Evolutionary conservation across 2,888 invertebrate genomes (phyloP).

Genomic region (Drosophila borealis): DNA sequence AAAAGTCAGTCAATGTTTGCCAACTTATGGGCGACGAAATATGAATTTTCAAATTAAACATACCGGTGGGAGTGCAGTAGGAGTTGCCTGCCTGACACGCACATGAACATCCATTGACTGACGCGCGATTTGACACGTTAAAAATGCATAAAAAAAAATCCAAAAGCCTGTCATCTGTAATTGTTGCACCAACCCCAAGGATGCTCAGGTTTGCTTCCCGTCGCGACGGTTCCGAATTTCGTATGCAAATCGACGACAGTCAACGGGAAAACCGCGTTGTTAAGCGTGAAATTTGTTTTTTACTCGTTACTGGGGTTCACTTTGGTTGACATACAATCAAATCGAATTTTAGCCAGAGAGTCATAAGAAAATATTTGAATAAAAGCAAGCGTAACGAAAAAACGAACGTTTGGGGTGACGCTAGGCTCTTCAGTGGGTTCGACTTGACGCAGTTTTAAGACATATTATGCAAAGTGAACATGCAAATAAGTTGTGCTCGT

Average conservation of each 20-base stretch:
- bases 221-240: slow-evolving; percentile 59
- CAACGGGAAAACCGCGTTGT: slow-evolving; percentile 75
- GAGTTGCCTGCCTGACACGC: slow-evolving; percentile 22
- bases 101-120: slow-evolving; percentile 75
- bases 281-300: slow-evolving; percentile 84
- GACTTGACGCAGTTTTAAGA: slow-evolving; percentile 63
- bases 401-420: slow-evolving; percentile 33
- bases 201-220: slow-evolving; percentile 10
- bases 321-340: slow-evolving; percentile 69
- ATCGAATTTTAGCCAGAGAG: slow-evolving; percentile 71
- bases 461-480: slow-evolving; percentile 83
- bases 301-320: slow-evolving; percentile 35
- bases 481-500: slow-evolving; percentile 85
- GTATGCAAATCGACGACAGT: slow-evolving; percentile 76
- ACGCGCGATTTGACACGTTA: slow-evolving; percentile 81
- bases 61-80: slow-evolving; percentile 37
- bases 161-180: slow-evolving; percentile 64
- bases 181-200: slow-evolving; percentile 75
- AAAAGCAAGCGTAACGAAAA: slow-evolving; percentile 59
- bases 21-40: slow-evolving; percentile 65
- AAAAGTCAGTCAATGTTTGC: slow-evolving; percentile 52
- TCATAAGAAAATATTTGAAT: slow-evolving; percentile 78
- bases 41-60: slow-evolving; percentile 73
- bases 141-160: slow-evolving; percentile 62
- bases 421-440: slow-evolving; percentile 25